Evolutionary conservation across 2,888 invertebrate species (phyloP).

Genomic region (Agonopterix alstromeriana): DNA sequence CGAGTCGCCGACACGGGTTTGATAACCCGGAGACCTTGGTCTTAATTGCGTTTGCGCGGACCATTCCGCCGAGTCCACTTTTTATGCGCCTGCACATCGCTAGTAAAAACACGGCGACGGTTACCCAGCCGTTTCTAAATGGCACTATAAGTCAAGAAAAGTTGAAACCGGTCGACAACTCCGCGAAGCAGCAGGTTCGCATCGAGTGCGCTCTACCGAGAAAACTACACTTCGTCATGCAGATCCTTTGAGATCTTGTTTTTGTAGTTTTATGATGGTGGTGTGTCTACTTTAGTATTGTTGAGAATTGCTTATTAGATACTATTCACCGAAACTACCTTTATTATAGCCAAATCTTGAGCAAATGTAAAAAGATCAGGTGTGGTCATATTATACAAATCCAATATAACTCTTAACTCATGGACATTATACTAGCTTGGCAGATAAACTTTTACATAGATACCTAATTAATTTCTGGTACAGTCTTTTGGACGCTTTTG

Average conservation of each 20-base stretch:
- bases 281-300: too few relatives aligned
- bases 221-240: conserved; percentile 33
- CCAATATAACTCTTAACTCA: too few relatives aligned
- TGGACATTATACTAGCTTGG: too few relatives aligned
- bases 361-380: conserved; percentile 1
- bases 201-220: conserved; percentile 56
- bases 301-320: too few relatives aligned
- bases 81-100: conserved; percentile 75
- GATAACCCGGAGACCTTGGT: conserved; percentile 77
- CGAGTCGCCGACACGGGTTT: conserved; percentile 69
- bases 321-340: too few relatives aligned
- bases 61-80: conserved; percentile 71
- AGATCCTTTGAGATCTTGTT: conserved; percentile 47
- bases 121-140: conserved; percentile 55
- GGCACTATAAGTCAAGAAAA: conserved; percentile 44
- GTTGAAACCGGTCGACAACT: conserved; percentile 37
- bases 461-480: too few relatives aligned
- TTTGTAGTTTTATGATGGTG: too few relatives aligned
- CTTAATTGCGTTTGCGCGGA: conserved; percentile 74
- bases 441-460: too few relatives aligned
- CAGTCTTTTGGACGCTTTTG: too few relatives aligned
- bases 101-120: conserved; percentile 65
- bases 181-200: conserved; percentile 45
- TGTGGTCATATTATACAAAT: neutral
- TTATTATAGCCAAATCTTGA: too few relatives aligned